Evolutionary conservation across 2,888 invertebrate species (phyloP).

Genomic region (Pachymerium ferrugineum): DNA sequence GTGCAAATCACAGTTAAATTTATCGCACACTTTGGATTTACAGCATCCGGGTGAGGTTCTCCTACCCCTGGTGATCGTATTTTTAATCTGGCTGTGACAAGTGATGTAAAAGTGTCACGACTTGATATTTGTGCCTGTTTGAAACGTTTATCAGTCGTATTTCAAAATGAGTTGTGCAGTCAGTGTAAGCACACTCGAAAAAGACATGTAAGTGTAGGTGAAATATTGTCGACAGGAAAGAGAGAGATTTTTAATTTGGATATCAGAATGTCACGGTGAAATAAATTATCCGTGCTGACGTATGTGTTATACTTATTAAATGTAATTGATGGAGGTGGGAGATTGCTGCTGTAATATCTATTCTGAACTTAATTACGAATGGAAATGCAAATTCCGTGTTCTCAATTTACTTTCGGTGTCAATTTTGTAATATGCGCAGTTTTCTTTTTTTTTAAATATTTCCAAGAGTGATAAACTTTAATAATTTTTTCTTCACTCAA

Average conservation of each 20-base stretch:
- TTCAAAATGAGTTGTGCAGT: background rate
- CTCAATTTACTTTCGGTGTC: background rate
- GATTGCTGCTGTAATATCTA: background rate
- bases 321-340: background rate
- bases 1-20: background rate
- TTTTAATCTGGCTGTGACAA: background rate
- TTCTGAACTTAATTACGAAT: background rate
- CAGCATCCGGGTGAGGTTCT: slow-evolving; percentile 1
- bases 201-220: no score
- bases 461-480: no score
- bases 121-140: background rate
- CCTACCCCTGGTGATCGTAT: background rate
- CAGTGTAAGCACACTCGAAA: no score
- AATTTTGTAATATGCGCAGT: background rate
- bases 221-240: no score
- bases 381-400: background rate
- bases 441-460: no score
- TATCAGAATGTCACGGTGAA: no score
- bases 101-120: background rate
- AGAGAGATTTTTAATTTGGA: background rate
- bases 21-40: background rate
- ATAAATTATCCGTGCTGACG: background rate
- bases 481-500: no score
- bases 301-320: background rate
- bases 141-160: background rate